Evolutionary conservation across 2,113 vertebrate genomes (phyloP), one percentile per base, ranked within the genome.

Genomic region (Pandion haliaetus): DNA sequence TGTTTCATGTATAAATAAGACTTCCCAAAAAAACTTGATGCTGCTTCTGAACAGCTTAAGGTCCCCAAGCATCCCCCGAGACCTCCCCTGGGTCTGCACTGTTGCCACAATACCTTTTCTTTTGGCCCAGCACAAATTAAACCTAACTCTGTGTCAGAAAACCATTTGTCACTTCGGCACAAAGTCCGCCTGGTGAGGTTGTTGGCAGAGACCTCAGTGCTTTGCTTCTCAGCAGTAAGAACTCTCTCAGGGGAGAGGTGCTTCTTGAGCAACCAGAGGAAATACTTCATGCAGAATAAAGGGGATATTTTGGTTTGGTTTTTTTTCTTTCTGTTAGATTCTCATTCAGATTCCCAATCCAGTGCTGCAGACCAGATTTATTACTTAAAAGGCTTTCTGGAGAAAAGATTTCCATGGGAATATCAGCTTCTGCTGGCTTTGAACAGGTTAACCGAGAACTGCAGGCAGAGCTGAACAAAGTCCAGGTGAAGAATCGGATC

Each of bases 1-100:
- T 1, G 9, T n/a, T 44, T 52, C 17, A 0, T 1, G 26, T 20
- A 17, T 34, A 24, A 40, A 25, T 6, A 10, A 34, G 18, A 17
- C 57, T 76, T 66, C 34, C 28, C 21, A 4, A 59, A 5, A 55
- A 31, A 3, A 0, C 2, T 34, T 24, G 6, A 4, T 44, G 83
- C 54, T 81, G 62, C 3, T 66, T 44, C 40, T 36, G 82, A 12
- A 2, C 24, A 67, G 69, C 47, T 66, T 28, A 4, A 44, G 17
- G 23, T 71, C 61, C 42, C 61, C 59, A 8, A 0, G 24, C 25
- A 4, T 12, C 38, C 44, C 9, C 32, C 1, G 10, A 21, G 69
- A 8, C 38, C 55, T 36, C 25, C 69, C 40, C 31, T 6, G 18
- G 8, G 16, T 47, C 29, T 79, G 57, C 0, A 1, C 49, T 28